Evolutionary conservation across 2,888 invertebrate species (phyloP).

Genomic region (Temnothorax rugatulus): DNA sequence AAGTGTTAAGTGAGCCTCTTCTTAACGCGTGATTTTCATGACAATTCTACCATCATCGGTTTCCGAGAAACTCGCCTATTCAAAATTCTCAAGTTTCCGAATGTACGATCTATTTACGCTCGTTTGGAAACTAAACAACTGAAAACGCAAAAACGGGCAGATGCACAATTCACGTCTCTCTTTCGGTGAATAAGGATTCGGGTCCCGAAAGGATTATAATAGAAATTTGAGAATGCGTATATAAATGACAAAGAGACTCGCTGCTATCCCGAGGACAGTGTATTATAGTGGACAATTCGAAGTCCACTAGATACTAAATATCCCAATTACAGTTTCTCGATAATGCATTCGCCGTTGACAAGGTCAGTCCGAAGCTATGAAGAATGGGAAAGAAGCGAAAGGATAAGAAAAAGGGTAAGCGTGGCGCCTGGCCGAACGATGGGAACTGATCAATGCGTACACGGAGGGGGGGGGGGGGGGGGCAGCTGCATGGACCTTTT

Average conservation of each 20-base stretch:
- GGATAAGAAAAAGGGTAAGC: slow-evolving; percentile 74
- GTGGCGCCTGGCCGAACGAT: slow-evolving; percentile 51
- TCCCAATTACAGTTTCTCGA: background rate
- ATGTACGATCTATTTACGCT: background rate
- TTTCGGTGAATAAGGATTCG: background rate
- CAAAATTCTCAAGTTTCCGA: slow-evolving; percentile 6
- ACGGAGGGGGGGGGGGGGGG: background rate
- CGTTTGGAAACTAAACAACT: background rate
- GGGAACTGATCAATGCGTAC: slow-evolving; percentile 60
- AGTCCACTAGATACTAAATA: background rate
- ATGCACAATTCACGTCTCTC: background rate
- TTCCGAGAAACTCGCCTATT: background rate
- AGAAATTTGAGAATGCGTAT: background rate
- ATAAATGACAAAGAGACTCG: background rate
- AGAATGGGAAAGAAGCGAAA: slow-evolving; percentile 42
- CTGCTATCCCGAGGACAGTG: background rate
- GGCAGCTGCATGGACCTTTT: slow-evolving; percentile 62
- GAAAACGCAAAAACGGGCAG: background rate
- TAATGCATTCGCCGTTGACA: background rate
- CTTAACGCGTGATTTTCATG: slow-evolving; percentile 1
- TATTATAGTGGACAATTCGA: background rate
- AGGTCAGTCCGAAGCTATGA: background rate
- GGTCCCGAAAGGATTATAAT: background rate
- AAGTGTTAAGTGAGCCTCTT: background rate
- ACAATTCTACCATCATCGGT: background rate